These are phyloP conservation scores for Phlogophora meticulosa DNA, from an alignment of 2,888 invertebrate genomes.

Conservation along the genomic window DNA sequence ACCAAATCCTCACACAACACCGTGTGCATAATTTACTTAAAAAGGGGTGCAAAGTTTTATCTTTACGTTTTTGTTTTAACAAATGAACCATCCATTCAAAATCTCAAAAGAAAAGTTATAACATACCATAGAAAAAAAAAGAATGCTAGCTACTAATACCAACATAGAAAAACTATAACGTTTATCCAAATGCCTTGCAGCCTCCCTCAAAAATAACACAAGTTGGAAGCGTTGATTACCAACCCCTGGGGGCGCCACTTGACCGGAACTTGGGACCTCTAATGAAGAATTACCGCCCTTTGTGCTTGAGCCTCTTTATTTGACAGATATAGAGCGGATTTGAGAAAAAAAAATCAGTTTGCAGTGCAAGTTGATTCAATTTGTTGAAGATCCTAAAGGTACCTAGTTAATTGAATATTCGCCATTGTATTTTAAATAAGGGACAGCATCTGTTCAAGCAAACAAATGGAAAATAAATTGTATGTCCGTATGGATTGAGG, in stretches of 20 bases:
- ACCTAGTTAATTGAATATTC: background rate
- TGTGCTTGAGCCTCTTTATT: constrained; percentile 72
- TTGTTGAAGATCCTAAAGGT: background rate
- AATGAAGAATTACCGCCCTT: constrained; percentile 89
- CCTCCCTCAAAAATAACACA: constrained; percentile 82
- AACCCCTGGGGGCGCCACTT: constrained; percentile 83
- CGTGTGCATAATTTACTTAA: too few species aligned
- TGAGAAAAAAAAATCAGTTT: constrained; percentile 24
- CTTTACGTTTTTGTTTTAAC: too few species aligned
- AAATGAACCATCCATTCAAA: too few species aligned
- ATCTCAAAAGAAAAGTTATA: too few species aligned
- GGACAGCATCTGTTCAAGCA: background rate
- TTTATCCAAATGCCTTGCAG: constrained; percentile 52
- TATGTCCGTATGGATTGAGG: too few species aligned
- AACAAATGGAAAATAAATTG: background rate
- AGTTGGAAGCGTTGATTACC: constrained; percentile 84
- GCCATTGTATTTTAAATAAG: background rate
- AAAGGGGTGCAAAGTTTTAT: too few species aligned
- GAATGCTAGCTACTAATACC: too few species aligned
- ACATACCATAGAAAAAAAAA: too few species aligned
- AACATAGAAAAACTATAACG: constrained; percentile 40
- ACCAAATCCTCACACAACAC: too few species aligned
- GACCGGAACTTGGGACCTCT: constrained; percentile 84
- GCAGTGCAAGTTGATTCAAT: constrained; percentile 10
- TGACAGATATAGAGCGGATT: constrained; percentile 59